Base-by-base conservation (phyloP, 2,797 vertebrate genomes). In the Gymnopithys bicolor region DNA sequence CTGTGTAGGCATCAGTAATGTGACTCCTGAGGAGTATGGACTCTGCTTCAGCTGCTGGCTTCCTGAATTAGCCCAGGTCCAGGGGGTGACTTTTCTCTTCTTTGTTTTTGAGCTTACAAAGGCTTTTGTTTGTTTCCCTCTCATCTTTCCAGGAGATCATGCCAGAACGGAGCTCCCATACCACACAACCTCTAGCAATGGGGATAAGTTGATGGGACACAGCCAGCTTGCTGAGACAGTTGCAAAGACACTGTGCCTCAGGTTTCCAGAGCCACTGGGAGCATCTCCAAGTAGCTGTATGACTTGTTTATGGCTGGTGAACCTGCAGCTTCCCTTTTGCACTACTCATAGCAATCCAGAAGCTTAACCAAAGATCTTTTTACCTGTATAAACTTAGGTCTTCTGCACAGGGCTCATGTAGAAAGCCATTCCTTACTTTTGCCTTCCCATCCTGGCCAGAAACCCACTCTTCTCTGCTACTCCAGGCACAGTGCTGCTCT, bases 21-120 rank as follows among this genome's bases (percentile, higher is more conserved):
- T 27, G 17, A 37, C 7, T 84, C 3, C 2, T 0, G 2, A 0
- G 1, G 10, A 0, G 0, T 11, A 48, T 2, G 9, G 25, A 52
- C 62, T 58, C 35, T 37, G 6, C 51, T 81, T n/a, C 82, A 52
- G 13, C 39, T 80, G 13, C 60, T 9, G 4, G 8, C 19, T 81
- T 62, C 6, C 7, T 15, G 8, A 35, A 21, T 25, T 23, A 87
- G 43, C 35, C 64, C 59, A 77, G 6, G 15, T 68, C 35, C 13
- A 4, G 3, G 21, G 67, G 7, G 3, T n/a, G 4, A 14, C 11
- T 87, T 86, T 33, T 39, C 7, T 46, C 23, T 68, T 49, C 12
- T 16, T 46, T n/a, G 7, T n/a, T 68, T 88, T 32, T 41, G 63
- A 89, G 25, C 7, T 5, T 11, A 63, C 1, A 28, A 69, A 62